Evolutionary conservation across 2,113 vertebrate species (phyloP), one percentile per base, ranked within the genome.

Genomic region (Anarhynchus alexandrinus): DNA sequence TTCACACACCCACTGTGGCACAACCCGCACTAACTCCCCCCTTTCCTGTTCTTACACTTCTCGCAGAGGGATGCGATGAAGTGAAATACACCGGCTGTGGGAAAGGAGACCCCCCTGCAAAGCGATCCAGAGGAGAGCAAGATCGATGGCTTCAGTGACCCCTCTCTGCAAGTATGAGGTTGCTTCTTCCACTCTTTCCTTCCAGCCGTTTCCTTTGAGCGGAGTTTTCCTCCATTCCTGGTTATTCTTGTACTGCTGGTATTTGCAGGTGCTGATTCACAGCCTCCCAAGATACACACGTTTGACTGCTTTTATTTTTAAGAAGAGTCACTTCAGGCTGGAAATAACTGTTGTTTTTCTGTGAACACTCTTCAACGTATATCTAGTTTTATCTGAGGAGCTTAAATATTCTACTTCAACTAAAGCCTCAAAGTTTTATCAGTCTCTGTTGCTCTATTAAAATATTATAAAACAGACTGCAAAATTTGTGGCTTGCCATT

Each of bases 181-280:
- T 84, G 55, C 16, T 55, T 22, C 69, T 90, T 81, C 61, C n/a
- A 58, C n/a, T 43, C 30, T 30, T 40, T 25, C n/a, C 65, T 87
- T 26, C n/a, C 51, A 29, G 21, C 5, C 8, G 0, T 26, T 73
- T 86, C 51, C 51, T 88, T 47, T 9, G n/a, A 45, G 14, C 19
- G 8, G 47, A 36, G 15, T 57, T 86, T 88, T 93, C 59, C 89
- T 78, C 61, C 14, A 16, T 43, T 57, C 51, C 72, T 43, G 34
- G 34, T 54, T 91, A 80, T 86, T 88, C 82, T 82, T 6, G 1
- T 51, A 51, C 51, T 15, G 26, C 38, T 77, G 92, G 40, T 81
- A 83, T 81, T 83, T 81, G 69, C 90, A 94, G 88, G 87, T 90
- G 59, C 64, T 86, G 88, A 88, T 71, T 93, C 92, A 86, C 43